Conservation (phyloP, 2,113 vertebrate species). For the Scomber scombrus region DNA sequence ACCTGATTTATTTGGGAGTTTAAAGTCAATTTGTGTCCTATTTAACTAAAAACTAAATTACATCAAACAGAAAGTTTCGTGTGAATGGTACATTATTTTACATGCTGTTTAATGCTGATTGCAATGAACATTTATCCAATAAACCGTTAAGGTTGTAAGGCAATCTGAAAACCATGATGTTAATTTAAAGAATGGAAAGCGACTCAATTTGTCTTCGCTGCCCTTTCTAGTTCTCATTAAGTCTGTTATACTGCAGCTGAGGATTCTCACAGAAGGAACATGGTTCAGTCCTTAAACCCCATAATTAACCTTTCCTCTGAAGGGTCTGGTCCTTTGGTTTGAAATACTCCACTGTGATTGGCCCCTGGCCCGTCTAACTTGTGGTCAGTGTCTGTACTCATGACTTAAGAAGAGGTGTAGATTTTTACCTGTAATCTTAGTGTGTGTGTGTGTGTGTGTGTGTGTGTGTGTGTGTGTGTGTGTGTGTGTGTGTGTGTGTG, state of each 20-base stretch:
- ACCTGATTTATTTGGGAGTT: background rate
- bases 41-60: no score
- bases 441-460: background rate
- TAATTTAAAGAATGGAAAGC: slow-evolving; percentile 11
- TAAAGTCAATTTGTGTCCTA: no score
- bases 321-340: background rate
- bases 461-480: slow-evolving; percentile 10
- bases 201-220: slow-evolving; percentile 11
- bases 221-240: slow-evolving; percentile 45
- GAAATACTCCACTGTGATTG: slow-evolving; percentile 8
- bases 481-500: background rate
- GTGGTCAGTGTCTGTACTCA: background rate
- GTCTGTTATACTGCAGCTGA: background rate
- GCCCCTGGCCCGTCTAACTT: background rate
- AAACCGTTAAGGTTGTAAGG: background rate
- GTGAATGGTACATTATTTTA: no score
- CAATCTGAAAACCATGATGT: background rate
- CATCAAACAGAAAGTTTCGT: no score
- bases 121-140: background rate
- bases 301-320: slow-evolving; percentile 33
- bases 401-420: background rate
- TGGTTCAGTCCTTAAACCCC: background rate
- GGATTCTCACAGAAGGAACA: slow-evolving; percentile 3
- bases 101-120: background rate
- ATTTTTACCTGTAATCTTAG: slow-evolving; percentile 3